Evolutionary conservation across 92 coral and sea anemone genomes (phyloP).

Genomic region (Galaxea fascicularis): DNA sequence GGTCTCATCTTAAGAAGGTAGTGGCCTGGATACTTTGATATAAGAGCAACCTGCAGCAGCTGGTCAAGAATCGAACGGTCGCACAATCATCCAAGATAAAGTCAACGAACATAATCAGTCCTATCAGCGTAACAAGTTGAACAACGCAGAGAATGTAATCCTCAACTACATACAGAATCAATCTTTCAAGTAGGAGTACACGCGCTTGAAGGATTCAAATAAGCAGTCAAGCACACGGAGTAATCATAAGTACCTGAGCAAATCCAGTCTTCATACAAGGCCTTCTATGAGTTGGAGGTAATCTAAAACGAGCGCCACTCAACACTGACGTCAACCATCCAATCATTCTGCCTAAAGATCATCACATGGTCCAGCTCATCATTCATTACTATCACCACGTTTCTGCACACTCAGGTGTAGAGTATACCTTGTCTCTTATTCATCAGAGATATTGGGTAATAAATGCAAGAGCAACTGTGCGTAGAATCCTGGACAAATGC

Average conservation of each 20-base stretch:
- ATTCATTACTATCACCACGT: conserved; percentile 20
- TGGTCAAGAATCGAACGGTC: neutral
- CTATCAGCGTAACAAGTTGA: neutral
- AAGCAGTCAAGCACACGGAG: neutral
- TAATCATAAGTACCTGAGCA: neutral
- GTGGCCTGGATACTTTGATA: neutral
- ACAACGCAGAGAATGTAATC: neutral
- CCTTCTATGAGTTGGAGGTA: conserved; percentile 28
- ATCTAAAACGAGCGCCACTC: conserved; percentile 5
- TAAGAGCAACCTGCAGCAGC: neutral
- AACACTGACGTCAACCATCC: conserved; percentile 12
- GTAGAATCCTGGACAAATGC: conserved; percentile 16
- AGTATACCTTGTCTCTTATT: conserved; percentile 27
- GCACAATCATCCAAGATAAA: neutral
- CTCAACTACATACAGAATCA: neutral
- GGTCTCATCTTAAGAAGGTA: neutral
- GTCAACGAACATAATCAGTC: neutral
- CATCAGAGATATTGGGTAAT: conserved; percentile 33
- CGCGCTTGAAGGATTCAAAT: neutral
- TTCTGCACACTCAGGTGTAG: conserved; percentile 35
- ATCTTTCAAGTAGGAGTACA: neutral
- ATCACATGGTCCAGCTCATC: conserved; percentile 17
- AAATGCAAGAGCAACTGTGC: conserved; percentile 26
- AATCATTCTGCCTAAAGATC: conserved; percentile 21
- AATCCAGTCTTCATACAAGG: neutral